These are phyloP conservation scores for Ariolimax columbianus DNA, from an alignment of 2,888 invertebrate genomes.

Conservation along the genomic window DNA sequence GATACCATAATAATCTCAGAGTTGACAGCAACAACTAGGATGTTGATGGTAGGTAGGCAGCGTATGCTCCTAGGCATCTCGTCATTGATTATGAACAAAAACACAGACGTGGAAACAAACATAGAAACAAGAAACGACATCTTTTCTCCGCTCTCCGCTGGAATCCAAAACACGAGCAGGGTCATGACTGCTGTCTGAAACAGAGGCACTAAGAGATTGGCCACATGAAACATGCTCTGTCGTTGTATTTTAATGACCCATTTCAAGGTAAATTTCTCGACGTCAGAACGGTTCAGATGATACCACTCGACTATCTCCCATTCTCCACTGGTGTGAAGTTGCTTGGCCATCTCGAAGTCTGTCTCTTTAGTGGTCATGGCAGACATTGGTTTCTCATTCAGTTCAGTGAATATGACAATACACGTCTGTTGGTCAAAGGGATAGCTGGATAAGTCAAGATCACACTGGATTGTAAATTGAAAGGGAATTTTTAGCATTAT, in stretches of 20 bases:
- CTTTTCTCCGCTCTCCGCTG: slow-evolving; percentile 35
- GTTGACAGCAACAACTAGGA: slow-evolving; percentile 12
- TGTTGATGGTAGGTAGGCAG: slow-evolving; percentile 13
- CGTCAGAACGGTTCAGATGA: not conserved
- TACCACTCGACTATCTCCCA: slow-evolving; percentile 22
- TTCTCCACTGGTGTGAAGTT: slow-evolving; percentile 14
- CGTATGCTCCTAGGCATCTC: slow-evolving; percentile 20
- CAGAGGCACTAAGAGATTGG: slow-evolving; percentile 23
- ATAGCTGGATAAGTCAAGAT: slow-evolving; percentile 11
- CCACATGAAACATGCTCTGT: slow-evolving; percentile 21
- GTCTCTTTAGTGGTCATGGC: not conserved
- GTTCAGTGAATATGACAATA: not conserved
- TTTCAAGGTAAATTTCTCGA: not conserved
- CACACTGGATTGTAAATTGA: slow-evolving; percentile 25
- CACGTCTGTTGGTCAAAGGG: slow-evolving; percentile 31
- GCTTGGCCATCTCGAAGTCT: not conserved
- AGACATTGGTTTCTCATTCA: not conserved
- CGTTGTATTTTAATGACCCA: not conserved
- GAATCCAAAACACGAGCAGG: slow-evolving; percentile 35
- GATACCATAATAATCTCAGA: slow-evolving; percentile 3
- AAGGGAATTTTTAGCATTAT: slow-evolving; percentile 7
- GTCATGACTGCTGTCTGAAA: not conserved
- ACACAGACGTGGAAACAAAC: slow-evolving; percentile 27
- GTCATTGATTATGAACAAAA: slow-evolving; percentile 25
- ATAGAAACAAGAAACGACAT: slow-evolving; percentile 35